Conservation (phyloP, 2,113 vertebrate genomes). For the Sapayoa aenigma region DNA sequence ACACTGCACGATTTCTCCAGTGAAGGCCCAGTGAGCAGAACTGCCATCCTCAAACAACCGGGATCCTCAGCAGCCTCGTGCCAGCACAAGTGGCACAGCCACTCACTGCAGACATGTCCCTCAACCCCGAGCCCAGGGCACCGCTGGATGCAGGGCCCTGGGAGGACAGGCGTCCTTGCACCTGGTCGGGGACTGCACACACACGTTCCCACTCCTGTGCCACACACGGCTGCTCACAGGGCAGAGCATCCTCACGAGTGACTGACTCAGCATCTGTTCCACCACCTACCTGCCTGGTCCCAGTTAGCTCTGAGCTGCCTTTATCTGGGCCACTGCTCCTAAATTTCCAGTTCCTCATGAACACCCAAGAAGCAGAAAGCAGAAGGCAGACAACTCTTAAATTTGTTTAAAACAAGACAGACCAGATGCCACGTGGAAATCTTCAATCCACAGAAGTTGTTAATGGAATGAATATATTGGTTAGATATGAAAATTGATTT, state of each 20-base stretch:
- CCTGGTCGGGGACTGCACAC: neutral
- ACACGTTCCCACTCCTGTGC: neutral
- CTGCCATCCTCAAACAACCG: neutral
- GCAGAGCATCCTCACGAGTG: neutral
- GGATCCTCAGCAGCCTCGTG: neutral
- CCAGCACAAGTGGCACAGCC: neutral
- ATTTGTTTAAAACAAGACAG: constrained; percentile 41
- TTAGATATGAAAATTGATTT: constrained; percentile 41
- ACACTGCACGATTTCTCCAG: neutral
- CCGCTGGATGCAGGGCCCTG: neutral
- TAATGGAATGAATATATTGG: constrained; percentile 15
- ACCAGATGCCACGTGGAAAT: neutral
- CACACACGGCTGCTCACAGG: neutral
- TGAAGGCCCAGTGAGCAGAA: neutral
- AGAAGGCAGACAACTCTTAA: constrained; percentile 25
- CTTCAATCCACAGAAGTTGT: constrained; percentile 25
- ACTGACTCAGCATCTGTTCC: neutral
- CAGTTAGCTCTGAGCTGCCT: neutral
- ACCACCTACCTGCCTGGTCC: neutral
- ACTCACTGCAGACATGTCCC: neutral
- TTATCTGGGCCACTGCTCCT: neutral
- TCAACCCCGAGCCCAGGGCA: neutral
- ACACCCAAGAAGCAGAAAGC: neutral
- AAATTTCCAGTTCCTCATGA: neutral
- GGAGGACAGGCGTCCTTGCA: neutral